Evolutionary conservation across 2,888 invertebrate species (phyloP).

Genomic region (Cotesia congregata): DNA sequence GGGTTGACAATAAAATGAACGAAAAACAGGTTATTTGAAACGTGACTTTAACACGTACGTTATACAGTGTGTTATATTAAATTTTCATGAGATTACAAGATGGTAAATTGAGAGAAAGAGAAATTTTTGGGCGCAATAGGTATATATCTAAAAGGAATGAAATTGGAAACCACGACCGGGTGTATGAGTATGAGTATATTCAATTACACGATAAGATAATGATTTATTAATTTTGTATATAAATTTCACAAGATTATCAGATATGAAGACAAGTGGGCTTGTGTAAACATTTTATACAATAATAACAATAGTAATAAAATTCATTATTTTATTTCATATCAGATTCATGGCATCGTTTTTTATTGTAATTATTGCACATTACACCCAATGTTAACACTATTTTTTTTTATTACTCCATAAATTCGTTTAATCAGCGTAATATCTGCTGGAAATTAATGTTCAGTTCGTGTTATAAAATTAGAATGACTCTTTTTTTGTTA

Average conservation of each 20-base stretch:
- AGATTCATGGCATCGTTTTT: background rate
- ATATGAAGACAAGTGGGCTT: background rate
- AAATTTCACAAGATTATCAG: background rate
- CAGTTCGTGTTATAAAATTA: too few species aligned
- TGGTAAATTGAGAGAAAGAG: conserved; percentile 1
- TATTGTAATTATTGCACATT: background rate
- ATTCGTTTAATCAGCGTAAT: background rate
- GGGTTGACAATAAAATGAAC: background rate
- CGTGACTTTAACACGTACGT: background rate
- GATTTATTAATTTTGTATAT: background rate
- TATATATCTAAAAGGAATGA: background rate
- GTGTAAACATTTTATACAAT: background rate
- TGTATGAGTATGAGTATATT: background rate
- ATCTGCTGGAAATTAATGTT: too few species aligned
- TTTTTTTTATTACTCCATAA: conserved; percentile 2
- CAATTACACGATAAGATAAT: background rate
- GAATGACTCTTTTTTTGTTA: too few species aligned
- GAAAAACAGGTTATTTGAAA: background rate
- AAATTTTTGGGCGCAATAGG: background rate
- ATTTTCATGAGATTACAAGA: background rate
- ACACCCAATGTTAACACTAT: background rate
- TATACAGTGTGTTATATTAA: background rate
- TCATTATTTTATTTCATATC: conserved; percentile 1
- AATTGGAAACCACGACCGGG: background rate
- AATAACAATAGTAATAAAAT: background rate